Percentiles rank a stretch among this genome's conserved stretches.
phyloP scores from a whole-genome alignment of 2,113 vertebrate genomes.

The Neolamprologus hecqui region DNA sequence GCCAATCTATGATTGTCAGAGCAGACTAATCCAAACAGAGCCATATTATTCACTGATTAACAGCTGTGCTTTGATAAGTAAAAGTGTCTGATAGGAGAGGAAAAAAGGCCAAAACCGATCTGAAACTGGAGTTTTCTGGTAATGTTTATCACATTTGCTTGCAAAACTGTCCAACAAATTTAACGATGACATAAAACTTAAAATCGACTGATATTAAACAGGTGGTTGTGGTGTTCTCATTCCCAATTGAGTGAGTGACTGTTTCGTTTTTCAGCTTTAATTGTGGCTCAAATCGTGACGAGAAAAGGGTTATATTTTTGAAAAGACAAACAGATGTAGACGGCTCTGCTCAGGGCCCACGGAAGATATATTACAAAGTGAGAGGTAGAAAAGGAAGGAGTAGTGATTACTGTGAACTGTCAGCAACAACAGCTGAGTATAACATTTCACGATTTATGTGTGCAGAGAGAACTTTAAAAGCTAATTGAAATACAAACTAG shows the following conservation, averaged over 20 bases:
- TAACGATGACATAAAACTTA: background rate
- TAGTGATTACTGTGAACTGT: background rate
- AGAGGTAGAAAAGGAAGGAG: background rate
- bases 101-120: background rate
- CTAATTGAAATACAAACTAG: background rate
- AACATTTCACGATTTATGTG: background rate
- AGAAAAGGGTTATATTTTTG: background rate
- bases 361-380: background rate
- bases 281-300: background rate
- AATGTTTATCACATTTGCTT: background rate
- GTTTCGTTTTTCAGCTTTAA: background rate
- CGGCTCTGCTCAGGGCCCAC: rapidly evolving
- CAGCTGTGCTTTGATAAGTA: background rate
- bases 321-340: background rate
- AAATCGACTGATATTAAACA: background rate
- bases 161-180: background rate
- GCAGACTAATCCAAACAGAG: background rate
- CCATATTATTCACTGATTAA: background rate
- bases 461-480: background rate
- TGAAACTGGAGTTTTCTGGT: background rate
- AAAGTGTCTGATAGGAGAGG: background rate
- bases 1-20: background rate
- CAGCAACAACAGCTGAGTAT: background rate
- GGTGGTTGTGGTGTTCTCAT: background rate
- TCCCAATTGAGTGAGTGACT: background rate